Conservation (phyloP, 2,888 invertebrate genomes). For the Tenthredo distinguenda region DNA sequence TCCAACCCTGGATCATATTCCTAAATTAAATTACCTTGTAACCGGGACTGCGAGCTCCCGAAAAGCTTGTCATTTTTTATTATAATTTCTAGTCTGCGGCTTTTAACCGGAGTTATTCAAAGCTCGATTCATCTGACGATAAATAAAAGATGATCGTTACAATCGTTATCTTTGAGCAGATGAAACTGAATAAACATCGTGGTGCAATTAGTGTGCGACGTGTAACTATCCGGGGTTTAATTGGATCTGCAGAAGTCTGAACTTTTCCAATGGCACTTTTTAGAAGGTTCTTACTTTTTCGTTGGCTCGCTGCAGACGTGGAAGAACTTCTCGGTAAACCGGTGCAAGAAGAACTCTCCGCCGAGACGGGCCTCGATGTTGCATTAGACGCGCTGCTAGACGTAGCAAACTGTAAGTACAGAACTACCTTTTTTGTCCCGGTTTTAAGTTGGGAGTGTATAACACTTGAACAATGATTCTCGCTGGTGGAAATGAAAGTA, state of each 20-base stretch:
- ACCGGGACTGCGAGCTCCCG: background rate
- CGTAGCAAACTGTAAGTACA: constrained; percentile 84
- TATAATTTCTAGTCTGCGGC: background rate
- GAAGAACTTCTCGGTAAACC: constrained; percentile 88
- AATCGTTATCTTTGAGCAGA: background rate
- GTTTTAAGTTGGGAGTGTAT: background rate
- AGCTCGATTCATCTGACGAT: background rate
- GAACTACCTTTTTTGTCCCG: background rate
- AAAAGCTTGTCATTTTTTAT: background rate
- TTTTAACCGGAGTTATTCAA: background rate
- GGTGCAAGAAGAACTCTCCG: constrained; percentile 86
- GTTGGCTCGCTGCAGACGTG: constrained; percentile 81
- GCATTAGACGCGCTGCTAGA: constrained; percentile 86
- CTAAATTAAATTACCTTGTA: constrained; percentile 10
- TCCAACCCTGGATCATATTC: constrained; percentile 33
- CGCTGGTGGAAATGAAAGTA: background rate
- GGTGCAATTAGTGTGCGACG: background rate
- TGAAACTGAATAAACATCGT: background rate
- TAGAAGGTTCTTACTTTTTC: constrained; percentile 21
- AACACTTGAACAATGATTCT: constrained; percentile 28
- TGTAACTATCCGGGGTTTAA: constrained; percentile 32
- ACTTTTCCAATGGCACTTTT: background rate
- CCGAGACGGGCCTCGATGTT: constrained; percentile 88
- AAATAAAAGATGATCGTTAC: background rate
- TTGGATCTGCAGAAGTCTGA: background rate